Evolutionary conservation across 2,113 vertebrate species (phyloP), one percentile per base, ranked within the genome.

Genomic region (Cavia aperea): DNA sequence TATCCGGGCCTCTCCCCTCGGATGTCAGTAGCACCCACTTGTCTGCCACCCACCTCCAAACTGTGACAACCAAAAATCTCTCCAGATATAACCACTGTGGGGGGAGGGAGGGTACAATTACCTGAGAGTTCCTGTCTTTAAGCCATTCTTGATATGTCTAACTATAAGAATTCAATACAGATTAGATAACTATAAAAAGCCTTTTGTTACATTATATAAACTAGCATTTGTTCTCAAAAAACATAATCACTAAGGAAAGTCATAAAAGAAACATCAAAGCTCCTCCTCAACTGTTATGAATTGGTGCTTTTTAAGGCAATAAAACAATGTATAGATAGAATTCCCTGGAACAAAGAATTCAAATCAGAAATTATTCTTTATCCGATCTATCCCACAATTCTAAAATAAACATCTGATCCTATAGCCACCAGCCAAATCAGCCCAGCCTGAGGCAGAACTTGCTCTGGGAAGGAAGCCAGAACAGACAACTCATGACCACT

Each of bases 151-250:
- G 33, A 13, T 6, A 23, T 1, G 2, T 39, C 26, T 36, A 46
- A 60, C 85, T 77, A 56, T 10, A 23, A 26, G 23, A 92, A 31
- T 75, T 84, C 63, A 43, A 36, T 8, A 4, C 24, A 7, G 31
- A 77, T 65, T 63, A 75, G 19, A 24, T 43, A 31, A n/a, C 49
- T 60, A 31, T 4, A 5, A 29, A 68, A 86, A 65, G 11, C 18
- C 46, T 88, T 93, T 60, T 63, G 66, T 72, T 68, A 51, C 39
- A 39, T 39, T n/a, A 39, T 31, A 58, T 14, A 31, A 54, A 87
- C 9, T 31, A 75, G 54, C 60, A 92, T 87, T 93, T 81, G 43
- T 75, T 49, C 87, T 46, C 85, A 86, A 83, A 95, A 79, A 91
- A 73, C n/a, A 65, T 2, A 46, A 82, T 90, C 68, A 23, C 29